Evolutionary conservation across 53 echinoderm and acorn worm species (phyloP), one percentile per base, ranked within the genome.

Genomic region (Temnopleurus reevesii): DNA sequence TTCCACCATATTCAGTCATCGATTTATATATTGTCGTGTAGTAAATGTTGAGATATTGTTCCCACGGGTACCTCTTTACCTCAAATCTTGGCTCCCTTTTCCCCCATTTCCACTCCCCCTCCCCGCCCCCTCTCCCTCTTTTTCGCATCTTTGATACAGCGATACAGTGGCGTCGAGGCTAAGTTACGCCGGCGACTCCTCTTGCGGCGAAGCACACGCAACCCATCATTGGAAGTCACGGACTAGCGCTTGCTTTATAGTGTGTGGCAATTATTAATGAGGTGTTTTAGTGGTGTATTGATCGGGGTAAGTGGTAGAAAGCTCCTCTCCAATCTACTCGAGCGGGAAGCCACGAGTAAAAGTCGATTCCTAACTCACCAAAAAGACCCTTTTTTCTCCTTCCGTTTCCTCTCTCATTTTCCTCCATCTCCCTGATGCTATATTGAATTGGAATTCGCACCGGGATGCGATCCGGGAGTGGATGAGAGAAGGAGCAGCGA

Each of bases 271-370:
- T 65, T 66, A 66, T 87, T 87, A 66, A 87, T 66, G 88, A 87
- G 88, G 88, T 66, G 88, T 87, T 87, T 66, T 87, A 87, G 71
- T 87, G 88, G 8, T 53, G 51, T 87, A 87, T 87, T 65, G 88
- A 87, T 66, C 34, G 46, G 64, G 19, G 53, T 87, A 87, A 87
- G 71, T 64, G 65, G 66, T 19, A 47, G 66, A 66, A 66, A 87
- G 71, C 46, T 24, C 25, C 88, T 66, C 88, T 47, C 71, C 46
- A 87, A 66, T 65, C 66, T 65, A 66, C 88, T 66, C 65, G 30
- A 87, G 88, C 88, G 88, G 88, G 88, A 66, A 87, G 53, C 65
- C 71, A 51, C 33, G 49, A 47, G 35, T 19, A 87, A 87, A 87
- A 87, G 43, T 87, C 88, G 88, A 87, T 87, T 66, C 34, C 31